Evolutionary conservation across 1,140 invertebrate genomes (phyloP).

Genomic region (Alviniconcha marisindica): DNA sequence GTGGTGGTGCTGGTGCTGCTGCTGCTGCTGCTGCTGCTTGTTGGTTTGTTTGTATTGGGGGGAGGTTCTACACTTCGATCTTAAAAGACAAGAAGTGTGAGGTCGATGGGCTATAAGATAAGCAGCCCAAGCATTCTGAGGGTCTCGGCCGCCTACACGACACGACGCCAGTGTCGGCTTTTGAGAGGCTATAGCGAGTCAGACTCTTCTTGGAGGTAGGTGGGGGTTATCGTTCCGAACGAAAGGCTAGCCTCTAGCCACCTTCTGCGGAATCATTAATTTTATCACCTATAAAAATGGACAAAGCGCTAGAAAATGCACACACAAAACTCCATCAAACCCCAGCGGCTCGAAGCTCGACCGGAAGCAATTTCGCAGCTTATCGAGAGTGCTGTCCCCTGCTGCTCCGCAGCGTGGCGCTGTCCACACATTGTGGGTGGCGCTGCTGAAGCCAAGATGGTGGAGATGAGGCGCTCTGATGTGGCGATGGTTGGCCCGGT

Average conservation of each 20-base stretch:
- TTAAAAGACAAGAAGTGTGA: not conserved
- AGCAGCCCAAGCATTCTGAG: not conserved
- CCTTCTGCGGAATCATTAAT: too few relatives aligned
- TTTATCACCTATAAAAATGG: too few relatives aligned
- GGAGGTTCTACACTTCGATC: not conserved
- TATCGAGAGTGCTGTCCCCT: slow-evolving; percentile 16
- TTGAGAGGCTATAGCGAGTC: too few relatives aligned
- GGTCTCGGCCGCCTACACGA: not conserved
- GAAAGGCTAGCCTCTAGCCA: too few relatives aligned
- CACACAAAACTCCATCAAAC: too few relatives aligned
- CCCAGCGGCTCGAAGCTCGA: too few relatives aligned
- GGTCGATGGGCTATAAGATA: not conserved
- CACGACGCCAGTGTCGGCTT: not conserved
- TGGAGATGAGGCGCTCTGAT: slow-evolving; percentile 8
- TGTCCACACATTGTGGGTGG: slow-evolving; percentile 11
- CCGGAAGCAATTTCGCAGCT: slow-evolving; percentile 1
- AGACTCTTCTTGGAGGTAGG: too few relatives aligned
- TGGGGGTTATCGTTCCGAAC: too few relatives aligned
- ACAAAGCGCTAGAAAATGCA: too few relatives aligned
- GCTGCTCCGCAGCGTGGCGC: not conserved
- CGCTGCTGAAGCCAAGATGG: not conserved
- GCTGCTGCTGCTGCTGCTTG: too few relatives aligned
- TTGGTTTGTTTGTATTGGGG: not conserved
- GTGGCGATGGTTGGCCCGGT: not conserved
- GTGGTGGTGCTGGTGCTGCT: not conserved